Conservation (phyloP, 1,140 invertebrate species). For the Magallana angulata region DNA sequence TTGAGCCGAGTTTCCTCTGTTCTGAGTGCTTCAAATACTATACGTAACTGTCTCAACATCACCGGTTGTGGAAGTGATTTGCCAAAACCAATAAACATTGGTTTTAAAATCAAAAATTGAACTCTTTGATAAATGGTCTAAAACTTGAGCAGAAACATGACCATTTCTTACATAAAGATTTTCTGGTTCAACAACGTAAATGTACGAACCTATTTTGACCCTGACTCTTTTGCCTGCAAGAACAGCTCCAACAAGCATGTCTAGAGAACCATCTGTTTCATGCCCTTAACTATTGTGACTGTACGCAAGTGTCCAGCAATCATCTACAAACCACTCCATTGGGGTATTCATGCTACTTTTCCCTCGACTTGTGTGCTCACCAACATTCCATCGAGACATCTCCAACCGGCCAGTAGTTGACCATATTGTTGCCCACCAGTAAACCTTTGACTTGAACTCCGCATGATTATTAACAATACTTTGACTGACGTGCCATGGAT, state of each 20-base stretch:
- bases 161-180: constrained; percentile 6
- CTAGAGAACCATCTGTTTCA: background rate
- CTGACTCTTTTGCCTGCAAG: constrained; percentile 38
- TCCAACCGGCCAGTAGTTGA: constrained; percentile 42
- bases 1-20: background rate
- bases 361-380: constrained; percentile 40
- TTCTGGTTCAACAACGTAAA: constrained; percentile 24
- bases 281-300: background rate
- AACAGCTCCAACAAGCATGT: constrained; percentile 20
- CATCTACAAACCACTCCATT: constrained; percentile 46
- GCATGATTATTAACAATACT: background rate
- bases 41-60: constrained; percentile 32
- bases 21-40: background rate
- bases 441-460: constrained; percentile 36
- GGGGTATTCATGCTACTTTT: constrained; percentile 16
- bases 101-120: background rate
- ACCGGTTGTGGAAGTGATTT: constrained; percentile 31
- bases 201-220: background rate
- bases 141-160: constrained; percentile 29
- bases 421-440: constrained; percentile 58
- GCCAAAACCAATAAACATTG: constrained; percentile 45
- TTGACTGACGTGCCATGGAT: constrained; percentile 41
- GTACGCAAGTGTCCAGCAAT: constrained; percentile 40
- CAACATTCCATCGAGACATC: constrained; percentile 54
- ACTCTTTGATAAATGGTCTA: constrained; percentile 40